Base-by-base conservation (phyloP, 92 coral and sea anemone genomes). In the Umimayanthus kanabou region DNA sequence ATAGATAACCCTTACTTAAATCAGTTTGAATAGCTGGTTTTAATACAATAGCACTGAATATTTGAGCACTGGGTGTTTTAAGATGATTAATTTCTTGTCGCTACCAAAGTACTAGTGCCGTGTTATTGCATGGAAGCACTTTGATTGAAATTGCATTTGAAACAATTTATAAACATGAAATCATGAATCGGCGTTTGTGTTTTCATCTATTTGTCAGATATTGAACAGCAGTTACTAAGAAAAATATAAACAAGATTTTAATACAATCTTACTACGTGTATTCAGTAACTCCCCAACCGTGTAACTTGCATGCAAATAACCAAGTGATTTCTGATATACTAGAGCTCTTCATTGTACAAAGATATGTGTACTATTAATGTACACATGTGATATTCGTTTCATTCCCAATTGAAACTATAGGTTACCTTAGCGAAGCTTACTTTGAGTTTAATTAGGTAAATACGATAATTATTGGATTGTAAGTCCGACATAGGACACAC, bases 401-500 rank as follows among this genome's bases (percentile, higher is more conserved):
- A 71, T 83, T 83, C 87, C 77, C 23, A 83, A 50, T 22, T 26
- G 61, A 70, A 70, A 83, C 39, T 45, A 28, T 11, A 18, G 58
- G 87, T 69, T 83, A 25, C 78, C 87, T 43, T 83, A 67, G 87
- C n/a, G 71, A 55, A 57, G 79, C 64, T 42, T 83, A 28, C 28
- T 8, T 70, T 39, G 47, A 53, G 87, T 67, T 83, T 69, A 69
- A 70, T 83, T 83, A 71, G 53, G 33, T 37, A 83, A 30, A 70
- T 70, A 70, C 78, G 7, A 49, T 45, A 26, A 70, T 82, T 67
- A 39, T 69, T 66, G 40, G 77, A 16, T 69, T 83, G 76, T 4
- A 70, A 69, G 70, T 47, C 66, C 8, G 45, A 29, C 69, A 69
- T 42, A 69, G 33, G 26, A 61, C 11, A 49, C 45, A 71, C 84